A percentile compares a stretch with the other conserved stretches of the same genome.
phyloP scores from a whole-genome alignment of 2,113 vertebrate species.

The Aramus guarauna region DNA sequence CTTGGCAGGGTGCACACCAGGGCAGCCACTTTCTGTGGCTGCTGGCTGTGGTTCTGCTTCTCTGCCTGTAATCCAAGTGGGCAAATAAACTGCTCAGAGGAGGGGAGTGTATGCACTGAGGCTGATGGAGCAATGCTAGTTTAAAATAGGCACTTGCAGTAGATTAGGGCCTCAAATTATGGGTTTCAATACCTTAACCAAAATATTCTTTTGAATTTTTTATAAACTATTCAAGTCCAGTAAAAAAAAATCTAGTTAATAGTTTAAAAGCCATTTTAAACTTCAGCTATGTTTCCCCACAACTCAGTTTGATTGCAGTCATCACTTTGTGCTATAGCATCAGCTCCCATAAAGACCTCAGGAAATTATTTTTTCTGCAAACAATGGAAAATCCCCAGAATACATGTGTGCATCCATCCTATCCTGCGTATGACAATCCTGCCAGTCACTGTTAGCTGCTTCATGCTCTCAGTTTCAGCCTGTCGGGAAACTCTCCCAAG shows the following conservation, averaged over 20 bases:
- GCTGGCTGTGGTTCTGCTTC: background rate
- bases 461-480: background rate
- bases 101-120: background rate
- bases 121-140: background rate
- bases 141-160: background rate
- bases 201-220: background rate
- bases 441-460: background rate
- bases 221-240: background rate
- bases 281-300: background rate
- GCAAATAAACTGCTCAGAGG: background rate
- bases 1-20: accelerated
- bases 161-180: background rate
- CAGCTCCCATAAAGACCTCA: background rate
- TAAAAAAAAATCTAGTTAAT: background rate
- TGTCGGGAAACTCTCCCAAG: accelerated
- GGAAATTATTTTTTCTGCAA: background rate
- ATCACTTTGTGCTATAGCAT: background rate
- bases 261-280: background rate
- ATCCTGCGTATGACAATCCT: background rate
- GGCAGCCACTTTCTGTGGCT: background rate
- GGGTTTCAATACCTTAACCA: background rate
- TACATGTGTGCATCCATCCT: background rate
- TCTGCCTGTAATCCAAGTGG: background rate
- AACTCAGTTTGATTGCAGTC: too few relatives aligned
- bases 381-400: background rate